Base-by-base conservation (phyloP, 2,888 invertebrate genomes). In the Cheilosia pagana region DNA sequence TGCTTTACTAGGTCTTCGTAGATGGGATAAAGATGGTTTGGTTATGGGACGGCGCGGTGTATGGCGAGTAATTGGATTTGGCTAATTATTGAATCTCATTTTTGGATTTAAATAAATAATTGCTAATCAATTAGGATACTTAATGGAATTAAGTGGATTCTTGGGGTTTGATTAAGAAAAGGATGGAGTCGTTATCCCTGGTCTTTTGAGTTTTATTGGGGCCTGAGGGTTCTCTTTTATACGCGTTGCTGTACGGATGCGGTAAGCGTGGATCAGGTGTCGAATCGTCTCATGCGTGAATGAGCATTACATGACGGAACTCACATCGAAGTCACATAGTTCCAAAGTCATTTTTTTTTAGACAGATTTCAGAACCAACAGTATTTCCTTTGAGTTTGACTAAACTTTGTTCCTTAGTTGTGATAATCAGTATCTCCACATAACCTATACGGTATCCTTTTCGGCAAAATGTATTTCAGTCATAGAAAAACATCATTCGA, bases 51-150 rank as follows among this genome's bases (percentile, higher is more conserved):
- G 0, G 19, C 8, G 14, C 10, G 21, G 8, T 7, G 16, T n/a
- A 28, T 35, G 39, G 28, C 21, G 14, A 16, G 63, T 79, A 74
- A 79, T 70, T 79, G 63, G 65, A 74, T 83, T 79, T 57, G 31
- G 39, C 41, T 70, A 79, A 83, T 79, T 68, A 71, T 63, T 53
- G 53, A 59, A 53, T 70, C 48, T 70, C 21, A 43, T 39, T 63
- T 76, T 65, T 23, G 59, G 78, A 68, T 78, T 78, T 31, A 65
- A 70, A 62, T 67, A 57, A 70, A 65, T 79, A 71, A 79, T 79
- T 74, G 68, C 21, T 53, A 45, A 68, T 79, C 65, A 79, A 83
- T 79, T 70, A 70, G 39, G 41, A 74, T 65, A 57, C 65, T 70
- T 65, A 59, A 31, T 52, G 31, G 50, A 55, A 82, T 78, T 28